Percentiles rank a stretch among this genome's conserved stretches.
Conservation (phyloP, 2,888 invertebrate species). For the Drosophila robusta region DNA sequence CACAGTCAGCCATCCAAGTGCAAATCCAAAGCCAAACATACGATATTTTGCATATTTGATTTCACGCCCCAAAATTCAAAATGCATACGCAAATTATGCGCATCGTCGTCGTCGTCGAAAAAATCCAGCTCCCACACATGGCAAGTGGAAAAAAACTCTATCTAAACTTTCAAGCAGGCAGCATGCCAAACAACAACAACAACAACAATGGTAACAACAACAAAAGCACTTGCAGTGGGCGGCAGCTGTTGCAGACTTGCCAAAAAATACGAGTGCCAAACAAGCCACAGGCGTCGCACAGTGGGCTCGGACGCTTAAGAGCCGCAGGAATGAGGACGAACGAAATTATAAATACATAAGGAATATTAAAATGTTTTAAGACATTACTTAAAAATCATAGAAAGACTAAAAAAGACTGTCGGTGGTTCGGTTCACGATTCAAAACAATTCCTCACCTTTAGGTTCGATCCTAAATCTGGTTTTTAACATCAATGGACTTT, state of each 20-base stretch:
- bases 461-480: too few relatives aligned
- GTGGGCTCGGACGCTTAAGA: constrained; percentile 13
- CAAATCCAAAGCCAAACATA: constrained; percentile 53
- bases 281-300: constrained; percentile 47
- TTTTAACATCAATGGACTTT: too few relatives aligned
- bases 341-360: not conserved
- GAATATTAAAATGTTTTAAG: too few relatives aligned
- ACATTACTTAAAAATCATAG: too few relatives aligned
- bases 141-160: constrained; percentile 48
- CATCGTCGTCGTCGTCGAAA: constrained; percentile 59
- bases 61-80: constrained; percentile 75
- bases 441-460: too few relatives aligned
- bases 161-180: constrained; percentile 69
- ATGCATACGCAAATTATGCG: constrained; percentile 78
- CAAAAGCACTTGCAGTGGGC: constrained; percentile 44
- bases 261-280: constrained; percentile 45
- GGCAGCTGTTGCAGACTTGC: constrained; percentile 44
- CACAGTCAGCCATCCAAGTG: constrained; percentile 2
- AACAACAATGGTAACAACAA: constrained; percentile 19
- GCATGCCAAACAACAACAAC: constrained; percentile 55
- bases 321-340: too few relatives aligned
- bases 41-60: constrained; percentile 79
- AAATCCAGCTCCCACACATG: constrained; percentile 67
- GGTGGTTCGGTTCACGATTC: too few relatives aligned
- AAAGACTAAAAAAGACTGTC: too few relatives aligned